phyloP scores from a whole-genome alignment of 1,140 invertebrate genomes.

The Caenorhabditis inopinata region DNA sequence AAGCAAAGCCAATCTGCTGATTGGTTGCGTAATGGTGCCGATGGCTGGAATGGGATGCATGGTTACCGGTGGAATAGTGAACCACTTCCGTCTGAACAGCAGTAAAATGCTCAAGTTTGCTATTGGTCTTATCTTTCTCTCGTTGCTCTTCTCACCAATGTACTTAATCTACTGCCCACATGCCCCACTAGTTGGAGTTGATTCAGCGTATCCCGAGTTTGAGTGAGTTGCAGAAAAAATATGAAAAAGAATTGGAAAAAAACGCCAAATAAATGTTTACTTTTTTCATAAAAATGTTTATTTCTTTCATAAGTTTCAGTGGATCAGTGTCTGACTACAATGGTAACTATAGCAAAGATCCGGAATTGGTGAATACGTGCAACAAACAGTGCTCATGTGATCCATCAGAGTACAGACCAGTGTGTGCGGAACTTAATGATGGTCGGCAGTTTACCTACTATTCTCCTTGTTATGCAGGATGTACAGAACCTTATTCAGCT shows the following conservation, averaged over 20 bases:
- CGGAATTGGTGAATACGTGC: slow-evolving; percentile 36
- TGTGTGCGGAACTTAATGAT: slow-evolving; percentile 62
- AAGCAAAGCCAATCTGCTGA: slow-evolving; percentile 63
- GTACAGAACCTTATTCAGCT: slow-evolving; percentile 53
- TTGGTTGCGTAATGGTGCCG: slow-evolving; percentile 48
- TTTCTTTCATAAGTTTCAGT: background rate
- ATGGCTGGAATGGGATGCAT: slow-evolving; percentile 65
- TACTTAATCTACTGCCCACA: slow-evolving; percentile 66
- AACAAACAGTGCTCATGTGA: slow-evolving; percentile 57
- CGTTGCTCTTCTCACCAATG: slow-evolving; percentile 62
- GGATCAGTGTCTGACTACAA: background rate
- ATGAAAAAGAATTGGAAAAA: background rate
- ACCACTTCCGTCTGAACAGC: slow-evolving; percentile 62
- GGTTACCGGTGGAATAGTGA: slow-evolving; percentile 62
- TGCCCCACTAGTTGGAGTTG: slow-evolving; percentile 58
- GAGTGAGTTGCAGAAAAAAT: slow-evolving; percentile 42
- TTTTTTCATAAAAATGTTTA: no score
- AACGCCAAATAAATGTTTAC: no score
- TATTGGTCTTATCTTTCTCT: slow-evolving; percentile 58
- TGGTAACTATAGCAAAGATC: background rate
- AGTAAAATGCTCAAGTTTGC: slow-evolving; percentile 63
- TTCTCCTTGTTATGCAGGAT: slow-evolving; percentile 65
- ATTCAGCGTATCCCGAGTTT: slow-evolving; percentile 58
- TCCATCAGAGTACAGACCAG: slow-evolving; percentile 61
- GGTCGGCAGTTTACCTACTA: slow-evolving; percentile 63